Evolutionary conservation across 1,140 invertebrate genomes (phyloP).

Genomic region (Zaprionus kolodkinae): DNA sequence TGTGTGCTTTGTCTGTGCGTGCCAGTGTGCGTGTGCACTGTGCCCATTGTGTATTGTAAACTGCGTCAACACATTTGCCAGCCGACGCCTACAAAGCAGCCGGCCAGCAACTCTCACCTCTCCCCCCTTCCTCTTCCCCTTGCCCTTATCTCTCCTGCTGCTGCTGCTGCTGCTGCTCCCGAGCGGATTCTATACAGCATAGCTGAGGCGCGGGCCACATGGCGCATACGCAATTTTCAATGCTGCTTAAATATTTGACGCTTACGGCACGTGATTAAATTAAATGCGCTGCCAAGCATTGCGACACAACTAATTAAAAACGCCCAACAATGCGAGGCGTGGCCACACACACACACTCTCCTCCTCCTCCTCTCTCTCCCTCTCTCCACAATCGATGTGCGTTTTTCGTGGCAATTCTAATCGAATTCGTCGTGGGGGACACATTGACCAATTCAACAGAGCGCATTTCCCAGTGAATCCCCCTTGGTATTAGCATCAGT

Average conservation of each 20-base stretch:
- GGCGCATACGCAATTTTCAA: conserved; percentile 75
- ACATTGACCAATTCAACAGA: conserved; percentile 51
- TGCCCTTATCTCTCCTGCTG: neutral
- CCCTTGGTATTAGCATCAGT: conserved; percentile 21
- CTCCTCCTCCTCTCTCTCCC: too few relatives aligned
- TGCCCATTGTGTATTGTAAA: conserved; percentile 79
- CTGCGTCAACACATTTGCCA: conserved; percentile 79
- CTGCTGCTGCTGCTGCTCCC: neutral
- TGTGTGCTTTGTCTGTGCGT: conserved; percentile 20
- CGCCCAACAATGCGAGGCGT: conserved; percentile 55
- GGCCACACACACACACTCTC: neutral
- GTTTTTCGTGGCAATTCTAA: conserved; percentile 49
- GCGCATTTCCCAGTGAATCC: conserved; percentile 17
- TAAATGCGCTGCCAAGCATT: conserved; percentile 61
- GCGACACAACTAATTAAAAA: conserved; percentile 81
- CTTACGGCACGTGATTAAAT: conserved; percentile 77
- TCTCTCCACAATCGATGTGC: conserved; percentile 29
- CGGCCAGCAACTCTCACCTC: neutral
- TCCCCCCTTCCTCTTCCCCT: neutral
- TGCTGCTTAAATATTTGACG: conserved; percentile 75
- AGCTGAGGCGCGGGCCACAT: conserved; percentile 48
- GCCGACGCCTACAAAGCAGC: conserved; percentile 43
- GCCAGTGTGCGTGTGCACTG: conserved; percentile 46
- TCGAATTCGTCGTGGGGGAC: conserved; percentile 41
- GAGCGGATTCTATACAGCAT: conserved; percentile 28